A percentile compares a stretch with the other conserved stretches of the same genome.
phyloP scores from a whole-genome alignment of 1,140 invertebrate species.

The Berghia stephanieae region DNA sequence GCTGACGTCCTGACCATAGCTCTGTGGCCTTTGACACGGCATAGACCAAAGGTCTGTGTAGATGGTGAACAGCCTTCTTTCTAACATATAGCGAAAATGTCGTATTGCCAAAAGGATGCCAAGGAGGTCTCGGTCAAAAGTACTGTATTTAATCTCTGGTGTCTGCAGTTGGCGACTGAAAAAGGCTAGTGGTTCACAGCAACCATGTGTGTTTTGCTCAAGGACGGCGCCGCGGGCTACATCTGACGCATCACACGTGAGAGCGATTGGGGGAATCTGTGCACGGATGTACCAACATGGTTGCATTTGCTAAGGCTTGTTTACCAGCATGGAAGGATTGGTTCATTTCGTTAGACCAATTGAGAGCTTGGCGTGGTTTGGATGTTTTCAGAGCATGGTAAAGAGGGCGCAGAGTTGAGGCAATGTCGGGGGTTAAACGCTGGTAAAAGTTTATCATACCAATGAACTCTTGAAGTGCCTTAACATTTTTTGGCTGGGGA shows the following conservation, averaged over 20 bases:
- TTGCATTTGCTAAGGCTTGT: neutral
- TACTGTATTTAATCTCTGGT: slow-evolving; percentile 16
- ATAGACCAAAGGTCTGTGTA: slow-evolving; percentile 59
- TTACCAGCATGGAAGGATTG: neutral
- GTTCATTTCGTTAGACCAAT: neutral
- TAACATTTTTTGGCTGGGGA: slow-evolving; percentile 50
- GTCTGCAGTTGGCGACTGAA: neutral
- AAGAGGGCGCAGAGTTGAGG: neutral
- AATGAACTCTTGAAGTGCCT: slow-evolving; percentile 60
- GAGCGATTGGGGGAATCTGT: neutral
- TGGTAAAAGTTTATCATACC: slow-evolving; percentile 49
- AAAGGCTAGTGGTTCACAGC: neutral
- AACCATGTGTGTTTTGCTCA: too few species aligned
- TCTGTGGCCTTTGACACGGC: slow-evolving; percentile 9
- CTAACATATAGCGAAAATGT: slow-evolving; percentile 66
- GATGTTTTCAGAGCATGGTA: neutral
- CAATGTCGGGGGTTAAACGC: neutral
- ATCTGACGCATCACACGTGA: neutral
- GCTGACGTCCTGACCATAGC: neutral
- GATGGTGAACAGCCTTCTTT: slow-evolving; percentile 60
- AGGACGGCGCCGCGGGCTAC: neutral
- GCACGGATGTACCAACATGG: slow-evolving; percentile 9
- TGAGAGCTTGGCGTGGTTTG: neutral
- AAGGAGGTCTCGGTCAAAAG: slow-evolving; percentile 68
- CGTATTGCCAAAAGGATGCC: slow-evolving; percentile 66